Evolutionary conservation across 53 echinoderm and acorn worm species (phyloP).

Genomic region (Luidia sarsii): DNA sequence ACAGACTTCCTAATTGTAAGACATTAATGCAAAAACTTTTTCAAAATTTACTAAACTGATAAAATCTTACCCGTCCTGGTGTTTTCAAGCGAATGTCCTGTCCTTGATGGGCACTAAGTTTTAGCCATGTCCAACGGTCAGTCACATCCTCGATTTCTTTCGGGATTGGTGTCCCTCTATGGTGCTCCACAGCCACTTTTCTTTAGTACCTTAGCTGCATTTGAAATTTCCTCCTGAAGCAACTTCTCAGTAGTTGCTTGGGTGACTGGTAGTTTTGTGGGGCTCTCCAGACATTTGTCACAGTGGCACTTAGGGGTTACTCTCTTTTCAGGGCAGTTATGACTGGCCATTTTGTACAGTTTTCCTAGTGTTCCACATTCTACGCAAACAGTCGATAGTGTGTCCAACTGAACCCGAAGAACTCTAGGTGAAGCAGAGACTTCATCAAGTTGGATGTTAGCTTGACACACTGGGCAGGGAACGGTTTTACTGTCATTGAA

Average conservation of each 20-base stretch:
- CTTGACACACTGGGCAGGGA: slow-evolving; percentile 5
- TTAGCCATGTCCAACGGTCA: slow-evolving; percentile 12
- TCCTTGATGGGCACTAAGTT: slow-evolving; percentile 1
- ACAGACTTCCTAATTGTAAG: too few species aligned
- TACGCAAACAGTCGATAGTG: slow-evolving; percentile 4
- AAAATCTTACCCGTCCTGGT: slow-evolving; percentile 23
- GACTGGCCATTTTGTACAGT: neutral
- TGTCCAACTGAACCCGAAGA: neutral
- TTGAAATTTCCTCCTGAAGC: neutral
- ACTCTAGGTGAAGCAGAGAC: neutral
- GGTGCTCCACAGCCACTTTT: neutral
- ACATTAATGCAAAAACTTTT: too few species aligned
- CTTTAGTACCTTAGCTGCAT: neutral
- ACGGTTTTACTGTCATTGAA: neutral
- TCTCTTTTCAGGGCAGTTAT: neutral
- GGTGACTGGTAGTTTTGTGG: neutral
- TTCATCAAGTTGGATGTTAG: neutral
- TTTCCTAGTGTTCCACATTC: slow-evolving; percentile 10
- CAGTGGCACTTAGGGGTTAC: neutral
- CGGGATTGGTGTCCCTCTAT: slow-evolving; percentile 13
- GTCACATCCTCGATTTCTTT: slow-evolving; percentile 7
- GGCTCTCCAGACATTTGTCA: neutral
- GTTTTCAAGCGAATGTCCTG: slow-evolving; percentile 9
- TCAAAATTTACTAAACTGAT: neutral
- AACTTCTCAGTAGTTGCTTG: neutral